Evolutionary conservation across 2,888 invertebrate genomes (phyloP), one percentile per base, ranked within the genome.

Genomic region (Mesoligia furuncula): DNA sequence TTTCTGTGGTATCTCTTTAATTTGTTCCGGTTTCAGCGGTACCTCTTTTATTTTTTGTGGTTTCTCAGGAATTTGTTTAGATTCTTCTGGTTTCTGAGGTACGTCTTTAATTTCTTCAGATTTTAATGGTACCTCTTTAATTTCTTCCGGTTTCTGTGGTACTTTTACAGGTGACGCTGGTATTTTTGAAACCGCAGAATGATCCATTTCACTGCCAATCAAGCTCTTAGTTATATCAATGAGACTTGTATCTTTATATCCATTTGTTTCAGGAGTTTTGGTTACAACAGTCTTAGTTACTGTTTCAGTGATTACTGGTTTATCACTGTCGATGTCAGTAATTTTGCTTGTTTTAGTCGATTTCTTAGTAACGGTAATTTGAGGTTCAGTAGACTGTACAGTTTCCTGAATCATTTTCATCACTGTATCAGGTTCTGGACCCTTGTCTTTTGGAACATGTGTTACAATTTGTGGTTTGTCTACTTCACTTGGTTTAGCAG

Each of bases 131-230:
- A 45, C 31, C 1, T 65, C 59, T 74, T 76, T 78, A 15, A 62
- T 42, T 13, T 85, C 73, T 64, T 85, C 59, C 1, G 64, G 54
- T 69, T 73, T 69, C 8, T 27, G 8, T 36, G 51, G 36, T 13
- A 57, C 6, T 77, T 79, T 77, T 0, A 78, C 71, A 48, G 84
- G 74, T 36, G 87, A 84, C 11, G 73, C 76, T 9, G 90, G 88
- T 77, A 87, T 87, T 85, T 89, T 87, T 20, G 89, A 86, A 45
- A 79, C 64, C 0, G 76, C 68, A 6, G 90, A 91, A 73, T 92
- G 90, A 51, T 90, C 90, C 31, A 86, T 88, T 87, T 92, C 92
- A 81, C 88, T 92, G 6, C 81, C 89, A 66, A 92, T 88, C 17
- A 92, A 83, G 48, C 72, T 85, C 62, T 84, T 87, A 11, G 88